Conservation (phyloP, 2,113 vertebrate species). For the Macaca mulatta region DNA sequence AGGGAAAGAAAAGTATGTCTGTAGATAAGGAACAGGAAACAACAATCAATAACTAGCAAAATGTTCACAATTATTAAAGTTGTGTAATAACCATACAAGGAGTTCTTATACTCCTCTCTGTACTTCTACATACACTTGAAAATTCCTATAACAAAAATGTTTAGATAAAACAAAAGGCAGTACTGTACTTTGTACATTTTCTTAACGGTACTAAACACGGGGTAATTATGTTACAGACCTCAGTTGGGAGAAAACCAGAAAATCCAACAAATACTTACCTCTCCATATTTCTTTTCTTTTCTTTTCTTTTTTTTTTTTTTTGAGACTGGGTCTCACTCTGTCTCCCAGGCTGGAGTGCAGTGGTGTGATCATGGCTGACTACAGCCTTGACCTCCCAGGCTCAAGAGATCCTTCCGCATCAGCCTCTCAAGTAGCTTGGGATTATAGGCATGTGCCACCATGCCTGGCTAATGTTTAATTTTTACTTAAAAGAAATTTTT, state of each 20-base stretch:
- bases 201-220: background rate
- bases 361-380: too few species aligned
- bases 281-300: background rate
- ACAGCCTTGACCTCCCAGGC: too few species aligned
- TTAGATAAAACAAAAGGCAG: background rate
- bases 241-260: background rate
- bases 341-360: too few species aligned
- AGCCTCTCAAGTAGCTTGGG: too few species aligned
- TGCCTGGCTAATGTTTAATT: too few species aligned
- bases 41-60: background rate
- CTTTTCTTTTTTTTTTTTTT: too few species aligned
- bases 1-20: background rate
- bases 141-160: background rate
- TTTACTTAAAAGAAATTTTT: too few species aligned
- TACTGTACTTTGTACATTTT: background rate
- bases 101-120: background rate
- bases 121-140: background rate
- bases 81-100: background rate
- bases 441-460: too few species aligned
- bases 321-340: too few species aligned
- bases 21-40: background rate
- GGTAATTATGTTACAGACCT: background rate
- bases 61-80: slow-evolving; percentile 4
- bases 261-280: background rate
- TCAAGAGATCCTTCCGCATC: too few species aligned